phyloP scores from a whole-genome alignment of 1,140 invertebrate genomes.

The Formica exsecta region DNA sequence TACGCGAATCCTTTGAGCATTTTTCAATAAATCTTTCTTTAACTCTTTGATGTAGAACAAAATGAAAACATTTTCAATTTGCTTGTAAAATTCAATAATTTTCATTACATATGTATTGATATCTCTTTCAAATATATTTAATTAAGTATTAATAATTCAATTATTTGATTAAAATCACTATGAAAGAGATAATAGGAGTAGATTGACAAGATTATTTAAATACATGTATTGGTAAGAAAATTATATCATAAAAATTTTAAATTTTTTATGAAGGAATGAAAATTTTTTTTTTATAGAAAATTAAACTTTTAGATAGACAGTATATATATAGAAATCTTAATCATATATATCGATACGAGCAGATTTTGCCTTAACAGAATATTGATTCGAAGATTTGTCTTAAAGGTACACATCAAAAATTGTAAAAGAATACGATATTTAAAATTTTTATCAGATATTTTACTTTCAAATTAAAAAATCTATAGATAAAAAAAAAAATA shows the following conservation, averaged over 20 bases:
- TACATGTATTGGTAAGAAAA: too few species aligned
- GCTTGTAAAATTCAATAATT: conserved; percentile 14
- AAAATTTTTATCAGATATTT: background rate
- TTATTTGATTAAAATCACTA: conserved; percentile 11
- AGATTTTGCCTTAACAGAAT: background rate
- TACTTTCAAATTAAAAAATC: background rate
- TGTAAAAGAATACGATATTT: too few species aligned
- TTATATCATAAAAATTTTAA: too few species aligned
- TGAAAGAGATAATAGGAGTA: background rate
- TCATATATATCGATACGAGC: background rate
- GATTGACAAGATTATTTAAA: background rate
- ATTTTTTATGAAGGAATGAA: too few species aligned
- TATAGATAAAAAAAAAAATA: conserved; percentile 4
- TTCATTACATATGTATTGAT: background rate
- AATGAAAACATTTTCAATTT: background rate
- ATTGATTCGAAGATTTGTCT: background rate
- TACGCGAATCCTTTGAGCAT: conserved; percentile 4
- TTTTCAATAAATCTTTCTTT: conserved; percentile 24
- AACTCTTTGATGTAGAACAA: background rate
- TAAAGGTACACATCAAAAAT: background rate
- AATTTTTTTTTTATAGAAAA: too few species aligned
- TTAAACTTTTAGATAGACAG: too few species aligned
- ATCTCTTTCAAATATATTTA: background rate
- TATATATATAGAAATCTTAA: background rate
- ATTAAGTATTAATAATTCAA: background rate